phyloP scores from a whole-genome alignment of 2,888 invertebrate species.

The Leptogaster cylindrica region DNA sequence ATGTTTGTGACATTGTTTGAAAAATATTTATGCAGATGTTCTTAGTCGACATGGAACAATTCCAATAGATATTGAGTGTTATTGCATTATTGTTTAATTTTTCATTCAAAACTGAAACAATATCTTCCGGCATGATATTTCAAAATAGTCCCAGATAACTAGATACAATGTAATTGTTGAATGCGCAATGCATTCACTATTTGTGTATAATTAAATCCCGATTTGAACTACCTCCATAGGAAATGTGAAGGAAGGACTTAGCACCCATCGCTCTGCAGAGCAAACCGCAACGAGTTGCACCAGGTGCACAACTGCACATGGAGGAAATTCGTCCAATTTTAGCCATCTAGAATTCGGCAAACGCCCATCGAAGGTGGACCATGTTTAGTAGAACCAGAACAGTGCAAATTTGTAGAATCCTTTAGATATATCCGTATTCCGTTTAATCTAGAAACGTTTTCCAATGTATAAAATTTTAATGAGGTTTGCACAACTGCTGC shows the following conservation, averaged over 20 bases:
- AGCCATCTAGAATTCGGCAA: constrained; percentile 12
- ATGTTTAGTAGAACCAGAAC: neutral
- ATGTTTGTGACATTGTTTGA: too few species aligned
- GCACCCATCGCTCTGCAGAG: neutral
- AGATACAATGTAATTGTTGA: constrained; percentile 43
- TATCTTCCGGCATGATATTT: constrained; percentile 44
- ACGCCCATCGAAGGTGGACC: constrained; percentile 17
- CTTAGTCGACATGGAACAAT: neutral
- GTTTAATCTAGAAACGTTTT: constrained; percentile 44
- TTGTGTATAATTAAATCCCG: constrained; percentile 45
- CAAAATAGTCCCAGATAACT: constrained; percentile 44
- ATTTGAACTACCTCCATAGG: constrained; percentile 23
- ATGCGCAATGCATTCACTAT: constrained; percentile 28
- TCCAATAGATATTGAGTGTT: constrained; percentile 29
- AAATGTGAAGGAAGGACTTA: neutral
- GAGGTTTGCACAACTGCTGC: constrained; percentile 44
- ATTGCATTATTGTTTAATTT: constrained; percentile 44
- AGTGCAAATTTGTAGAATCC: neutral
- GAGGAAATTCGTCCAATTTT: constrained; percentile 16
- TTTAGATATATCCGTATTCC: constrained; percentile 1
- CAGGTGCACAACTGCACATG: constrained; percentile 4
- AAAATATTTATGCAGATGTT: too few species aligned
- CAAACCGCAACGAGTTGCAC: neutral
- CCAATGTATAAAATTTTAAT: constrained; percentile 47
- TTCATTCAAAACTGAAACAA: constrained; percentile 43